Conservation (phyloP, 2,113 vertebrate genomes). For the Lamprotornis superbus region DNA sequence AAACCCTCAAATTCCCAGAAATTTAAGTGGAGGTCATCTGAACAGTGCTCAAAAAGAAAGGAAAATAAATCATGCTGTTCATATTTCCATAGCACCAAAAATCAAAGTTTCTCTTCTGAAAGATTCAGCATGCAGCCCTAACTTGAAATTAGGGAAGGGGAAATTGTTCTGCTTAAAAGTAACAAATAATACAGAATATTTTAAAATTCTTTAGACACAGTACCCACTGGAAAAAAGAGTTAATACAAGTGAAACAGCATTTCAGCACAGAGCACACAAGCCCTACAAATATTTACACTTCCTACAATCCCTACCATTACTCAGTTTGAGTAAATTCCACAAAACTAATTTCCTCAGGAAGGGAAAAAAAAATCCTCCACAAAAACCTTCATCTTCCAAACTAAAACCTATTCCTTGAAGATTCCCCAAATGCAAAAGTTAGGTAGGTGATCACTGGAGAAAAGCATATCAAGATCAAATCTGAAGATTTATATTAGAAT, state of each 20-base stretch:
- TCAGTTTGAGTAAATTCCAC: background rate
- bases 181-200: background rate
- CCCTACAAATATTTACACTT: background rate
- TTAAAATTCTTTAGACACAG: background rate
- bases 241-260: background rate
- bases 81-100: background rate
- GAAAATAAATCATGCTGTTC: background rate
- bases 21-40: background rate
- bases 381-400: background rate
- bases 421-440: background rate
- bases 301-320: background rate
- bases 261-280: background rate
- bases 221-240: background rate
- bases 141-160: background rate
- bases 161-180: background rate
- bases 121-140: background rate
- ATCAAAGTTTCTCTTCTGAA: background rate
- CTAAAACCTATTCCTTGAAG: background rate
- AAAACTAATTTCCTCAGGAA: background rate
- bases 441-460: background rate
- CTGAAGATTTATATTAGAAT: background rate
- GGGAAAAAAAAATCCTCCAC: background rate
- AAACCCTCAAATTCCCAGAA: background rate
- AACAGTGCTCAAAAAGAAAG: background rate
- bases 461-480: rapidly evolving